Evolutionary conservation across 2,113 vertebrate genomes (phyloP), one percentile per base, ranked within the genome.

Genomic region (Sinocyclocheilus anshuiensis): DNA sequence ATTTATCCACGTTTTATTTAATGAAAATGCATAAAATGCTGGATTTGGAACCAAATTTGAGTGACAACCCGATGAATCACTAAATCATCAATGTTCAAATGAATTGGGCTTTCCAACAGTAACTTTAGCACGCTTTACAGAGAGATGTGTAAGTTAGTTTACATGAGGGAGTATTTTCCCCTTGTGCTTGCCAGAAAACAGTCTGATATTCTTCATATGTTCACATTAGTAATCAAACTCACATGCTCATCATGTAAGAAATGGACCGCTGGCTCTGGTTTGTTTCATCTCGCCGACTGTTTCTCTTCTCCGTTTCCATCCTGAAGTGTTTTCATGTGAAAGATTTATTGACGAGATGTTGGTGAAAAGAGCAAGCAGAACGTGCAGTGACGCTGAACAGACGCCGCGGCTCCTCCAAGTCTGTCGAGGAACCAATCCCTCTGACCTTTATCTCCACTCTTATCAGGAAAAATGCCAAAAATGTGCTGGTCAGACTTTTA

Each of bases 291-390:
- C 29, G 75, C 81, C 81, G 86, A 79, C 55, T 77, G 78, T 86
- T 88, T 74, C 81, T 86, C 18, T 50, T 48, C 65, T 79, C 39
- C 74, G 24, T 69, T 29, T 26, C 26, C 33, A 45, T 75, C 71
- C 39, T 83, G 53, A 53, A 67, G 80, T 26, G 57, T 81, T 84
- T 86, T 77, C 48, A 77, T 57, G 45, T 29, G 78, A 67, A 48
- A 33, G 88, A 89, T 89, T 87, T 87, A 85, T 63, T 39, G 83
- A 82, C 18, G 83, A 83, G 79, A 65, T 67, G 39, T 85, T 67
- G 59, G 75, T 87, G 82, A 83, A 72, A 81, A 39, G 65, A 75
- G 67, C 24, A 48, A 78, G 45, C 33, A 29, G 83, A 85, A 55
- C 50, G 33, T 83, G 80, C 59, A 29, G 79, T 74, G 82, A 87